Percentiles rank a stretch among this genome's conserved stretches.
phyloP scores from a whole-genome alignment of 2,113 vertebrate species.

The Zeus faber region DNA sequence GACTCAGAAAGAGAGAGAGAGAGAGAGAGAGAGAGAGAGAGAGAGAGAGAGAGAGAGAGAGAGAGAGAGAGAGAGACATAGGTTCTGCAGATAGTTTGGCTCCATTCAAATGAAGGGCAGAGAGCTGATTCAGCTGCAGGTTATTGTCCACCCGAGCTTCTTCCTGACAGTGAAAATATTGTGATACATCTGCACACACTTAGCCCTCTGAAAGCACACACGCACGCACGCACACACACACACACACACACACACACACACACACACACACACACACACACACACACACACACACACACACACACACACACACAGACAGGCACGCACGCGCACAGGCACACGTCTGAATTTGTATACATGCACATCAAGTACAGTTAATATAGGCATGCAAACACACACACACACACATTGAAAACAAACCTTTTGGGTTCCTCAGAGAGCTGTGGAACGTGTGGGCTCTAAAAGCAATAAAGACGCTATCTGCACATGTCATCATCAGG shows the following conservation, averaged over 20 bases:
- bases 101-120: too few relatives aligned
- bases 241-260: constrained; percentile 13
- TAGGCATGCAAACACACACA: constrained; percentile 2
- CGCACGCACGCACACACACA: constrained; percentile 10
- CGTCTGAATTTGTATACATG: constrained; percentile 13
- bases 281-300: not conserved
- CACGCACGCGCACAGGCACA: constrained; percentile 6
- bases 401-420: not conserved
- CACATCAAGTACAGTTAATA: not conserved
- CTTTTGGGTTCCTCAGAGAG: too few relatives aligned
- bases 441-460: constrained; percentile 28
- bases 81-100: too few relatives aligned
- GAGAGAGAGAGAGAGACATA: too few relatives aligned
- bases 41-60: too few relatives aligned
- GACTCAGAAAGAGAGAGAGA: too few relatives aligned
- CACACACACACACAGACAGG: not conserved
- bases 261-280: not conserved
- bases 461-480: constrained; percentile 28
- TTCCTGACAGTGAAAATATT: constrained; percentile 76
- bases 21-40: too few relatives aligned
- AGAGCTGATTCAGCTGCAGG: constrained; percentile 77
- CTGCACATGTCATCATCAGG: constrained; percentile 20
- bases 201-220: constrained; percentile 48
- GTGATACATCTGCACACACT: constrained; percentile 78
- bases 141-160: constrained; percentile 72